Percentiles rank a stretch among this genome's conserved stretches.
Evolutionary conservation across 2,113 vertebrate species (phyloP).

Genomic region (mouse (Mus musculus)): DNA sequence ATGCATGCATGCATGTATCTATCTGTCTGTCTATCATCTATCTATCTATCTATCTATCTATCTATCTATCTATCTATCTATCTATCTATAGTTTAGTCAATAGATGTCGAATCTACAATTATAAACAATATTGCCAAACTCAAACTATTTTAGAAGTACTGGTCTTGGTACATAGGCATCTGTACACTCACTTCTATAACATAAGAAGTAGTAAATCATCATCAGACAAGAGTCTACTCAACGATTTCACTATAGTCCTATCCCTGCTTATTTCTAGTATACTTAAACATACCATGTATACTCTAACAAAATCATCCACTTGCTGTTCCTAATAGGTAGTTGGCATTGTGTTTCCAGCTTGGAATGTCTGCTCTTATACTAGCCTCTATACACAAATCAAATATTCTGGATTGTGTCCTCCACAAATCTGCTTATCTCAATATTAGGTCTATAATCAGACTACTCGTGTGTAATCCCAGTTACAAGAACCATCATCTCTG

Average conservation of each 20-base stretch:
- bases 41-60: not conserved
- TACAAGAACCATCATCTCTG: not conserved
- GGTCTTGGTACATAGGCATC: no score
- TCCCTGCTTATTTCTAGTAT: not conserved
- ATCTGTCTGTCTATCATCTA: no score
- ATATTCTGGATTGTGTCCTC: not conserved
- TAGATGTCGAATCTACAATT: not conserved
- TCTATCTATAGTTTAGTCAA: not conserved
- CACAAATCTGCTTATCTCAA: not conserved
- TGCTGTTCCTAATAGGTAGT: not conserved
- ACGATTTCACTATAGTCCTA: not conserved
- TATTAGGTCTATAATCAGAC: not conserved
- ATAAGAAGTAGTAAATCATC: not conserved
- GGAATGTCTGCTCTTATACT: not conserved
- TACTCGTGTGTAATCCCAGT: not conserved
- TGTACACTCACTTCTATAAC: not conserved
- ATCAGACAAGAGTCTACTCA: not conserved
- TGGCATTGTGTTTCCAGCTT: not conserved
- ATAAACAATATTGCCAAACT: not conserved
- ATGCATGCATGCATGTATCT: no score
- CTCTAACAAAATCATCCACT: not conserved
- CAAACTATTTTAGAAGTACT: not conserved
- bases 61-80: not conserved
- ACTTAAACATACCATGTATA: not conserved
- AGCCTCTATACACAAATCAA: not conserved